These are phyloP conservation scores for Chesias legatella DNA, from an alignment of 2,888 invertebrate species.

Conservation along the genomic window DNA sequence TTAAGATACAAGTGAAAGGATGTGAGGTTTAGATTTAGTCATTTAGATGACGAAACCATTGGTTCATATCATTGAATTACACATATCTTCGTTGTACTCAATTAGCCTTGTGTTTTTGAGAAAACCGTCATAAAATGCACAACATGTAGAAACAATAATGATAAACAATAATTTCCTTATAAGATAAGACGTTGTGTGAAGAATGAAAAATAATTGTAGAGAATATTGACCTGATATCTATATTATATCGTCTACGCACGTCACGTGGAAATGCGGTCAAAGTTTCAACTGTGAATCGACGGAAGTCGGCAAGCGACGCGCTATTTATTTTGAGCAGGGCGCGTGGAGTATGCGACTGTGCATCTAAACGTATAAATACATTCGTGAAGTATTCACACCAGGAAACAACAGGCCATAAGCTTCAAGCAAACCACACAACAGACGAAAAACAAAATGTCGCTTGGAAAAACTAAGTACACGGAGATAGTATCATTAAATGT, in stretches of 20 bases:
- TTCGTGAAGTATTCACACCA: background rate
- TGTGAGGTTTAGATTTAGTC: too few species aligned
- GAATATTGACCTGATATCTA: background rate
- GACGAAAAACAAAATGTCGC: too few species aligned
- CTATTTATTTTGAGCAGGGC: conserved; percentile 75
- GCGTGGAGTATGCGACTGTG: conserved; percentile 54
- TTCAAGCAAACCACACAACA: too few species aligned
- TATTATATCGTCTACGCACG: conserved; percentile 26
- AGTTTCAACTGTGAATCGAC: conserved; percentile 56
- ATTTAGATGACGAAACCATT: too few species aligned
- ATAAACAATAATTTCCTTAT: background rate
- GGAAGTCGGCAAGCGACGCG: conserved; percentile 69
- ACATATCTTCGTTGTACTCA: too few species aligned
- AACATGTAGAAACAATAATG: too few species aligned
- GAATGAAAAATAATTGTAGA: too few species aligned
- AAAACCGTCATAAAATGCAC: too few species aligned
- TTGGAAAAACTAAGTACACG: too few species aligned
- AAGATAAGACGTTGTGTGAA: background rate
- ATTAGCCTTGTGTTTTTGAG: too few species aligned
- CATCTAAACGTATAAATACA: conserved; percentile 16
- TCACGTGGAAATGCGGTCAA: conserved; percentile 35
- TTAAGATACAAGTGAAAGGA: conserved; percentile 7
- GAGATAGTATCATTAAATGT: too few species aligned
- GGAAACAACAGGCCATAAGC: background rate
- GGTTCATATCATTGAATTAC: background rate